Conservation (phyloP, 1,140 invertebrate species). For the Hylaeus anthracinus region DNA sequence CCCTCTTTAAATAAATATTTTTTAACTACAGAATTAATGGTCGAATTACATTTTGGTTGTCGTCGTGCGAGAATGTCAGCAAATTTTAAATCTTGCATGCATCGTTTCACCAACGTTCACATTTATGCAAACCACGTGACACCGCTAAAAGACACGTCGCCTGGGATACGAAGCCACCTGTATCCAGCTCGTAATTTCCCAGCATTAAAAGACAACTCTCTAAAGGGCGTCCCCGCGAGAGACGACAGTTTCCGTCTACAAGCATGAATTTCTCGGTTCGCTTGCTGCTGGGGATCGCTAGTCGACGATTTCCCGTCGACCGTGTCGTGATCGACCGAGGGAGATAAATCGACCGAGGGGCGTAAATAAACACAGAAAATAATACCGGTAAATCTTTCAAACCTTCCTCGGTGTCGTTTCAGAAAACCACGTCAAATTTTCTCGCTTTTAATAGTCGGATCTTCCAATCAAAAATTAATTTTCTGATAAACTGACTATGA, state of each 20-base stretch:
- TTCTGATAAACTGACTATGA: too few species aligned
- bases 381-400: too few species aligned
- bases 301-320: slow-evolving; percentile 1
- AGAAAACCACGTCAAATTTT: too few species aligned
- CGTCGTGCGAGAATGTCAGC: neutral
- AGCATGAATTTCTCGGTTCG: slow-evolving; percentile 32
- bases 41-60: too few species aligned
- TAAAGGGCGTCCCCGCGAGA: neutral
- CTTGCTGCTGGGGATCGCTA: slow-evolving; percentile 1
- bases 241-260: slow-evolving; percentile 16
- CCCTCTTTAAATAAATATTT: too few species aligned
- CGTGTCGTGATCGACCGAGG: neutral
- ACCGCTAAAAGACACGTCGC: neutral
- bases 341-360: neutral
- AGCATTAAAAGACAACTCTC: slow-evolving; percentile 4
- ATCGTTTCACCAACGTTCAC: neutral
- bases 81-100: neutral
- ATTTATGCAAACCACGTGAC: neutral
- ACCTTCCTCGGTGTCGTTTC: too few species aligned
- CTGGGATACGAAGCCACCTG: neutral
- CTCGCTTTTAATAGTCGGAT: too few species aligned
- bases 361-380: too few species aligned
- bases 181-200: neutral
- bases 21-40: too few species aligned
- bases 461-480: too few species aligned